Percentiles rank a stretch among this genome's conserved stretches.
Conservation (phyloP, 2,888 invertebrate species). For the Strigamia crassipes region DNA sequence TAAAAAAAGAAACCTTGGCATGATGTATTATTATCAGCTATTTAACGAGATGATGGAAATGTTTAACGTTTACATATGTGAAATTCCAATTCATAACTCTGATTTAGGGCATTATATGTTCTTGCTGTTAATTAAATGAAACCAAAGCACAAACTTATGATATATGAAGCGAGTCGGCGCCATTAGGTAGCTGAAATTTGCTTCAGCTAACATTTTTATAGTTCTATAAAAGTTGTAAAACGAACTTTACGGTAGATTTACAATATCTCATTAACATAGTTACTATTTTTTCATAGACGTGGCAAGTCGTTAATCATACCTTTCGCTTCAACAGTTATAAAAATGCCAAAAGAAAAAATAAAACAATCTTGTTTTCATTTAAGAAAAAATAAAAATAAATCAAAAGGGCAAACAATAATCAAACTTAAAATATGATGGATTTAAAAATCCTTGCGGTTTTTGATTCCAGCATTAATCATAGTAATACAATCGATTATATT, state of each 20-base stretch:
- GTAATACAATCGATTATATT: too few species aligned
- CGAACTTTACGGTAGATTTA: neutral
- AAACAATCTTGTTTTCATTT: neutral
- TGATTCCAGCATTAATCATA: too few species aligned
- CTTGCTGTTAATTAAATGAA: neutral
- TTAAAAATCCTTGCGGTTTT: too few species aligned
- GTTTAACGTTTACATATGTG: neutral
- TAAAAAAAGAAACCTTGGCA: neutral
- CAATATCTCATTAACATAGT: neutral
- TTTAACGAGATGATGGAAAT: neutral
- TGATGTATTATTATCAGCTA: neutral
- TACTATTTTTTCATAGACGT: neutral
- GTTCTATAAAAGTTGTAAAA: neutral
- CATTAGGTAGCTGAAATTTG: neutral
- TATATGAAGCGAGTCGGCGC: neutral
- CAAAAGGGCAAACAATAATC: too few species aligned
- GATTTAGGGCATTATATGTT: neutral
- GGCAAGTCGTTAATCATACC: neutral
- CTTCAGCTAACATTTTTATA: neutral
- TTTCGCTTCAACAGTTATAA: neutral
- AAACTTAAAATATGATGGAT: too few species aligned
- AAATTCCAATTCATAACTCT: neutral
- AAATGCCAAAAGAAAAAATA: neutral
- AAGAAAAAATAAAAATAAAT: too few species aligned
- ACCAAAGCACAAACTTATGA: neutral